Percentiles rank a stretch among this genome's conserved stretches.
phyloP scores from a whole-genome alignment of 2,888 invertebrate genomes.

The Bombylius major region DNA sequence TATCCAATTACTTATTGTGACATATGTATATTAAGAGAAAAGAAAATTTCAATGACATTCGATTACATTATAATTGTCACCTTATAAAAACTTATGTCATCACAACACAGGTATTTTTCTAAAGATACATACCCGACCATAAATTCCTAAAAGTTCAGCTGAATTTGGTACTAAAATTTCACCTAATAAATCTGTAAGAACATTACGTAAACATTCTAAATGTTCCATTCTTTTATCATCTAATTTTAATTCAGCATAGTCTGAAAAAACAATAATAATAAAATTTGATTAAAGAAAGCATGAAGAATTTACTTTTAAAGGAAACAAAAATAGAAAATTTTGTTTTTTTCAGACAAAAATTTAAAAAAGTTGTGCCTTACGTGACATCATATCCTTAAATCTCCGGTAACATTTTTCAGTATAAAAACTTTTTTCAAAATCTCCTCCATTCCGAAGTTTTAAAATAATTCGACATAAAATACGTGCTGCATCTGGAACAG shows the following conservation, averaged over 20 bases:
- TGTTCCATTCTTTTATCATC: conserved; percentile 67
- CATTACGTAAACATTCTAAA: conserved; percentile 56
- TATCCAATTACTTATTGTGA: too few species aligned
- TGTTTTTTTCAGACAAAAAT: neutral
- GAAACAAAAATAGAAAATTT: neutral
- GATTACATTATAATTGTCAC: too few species aligned
- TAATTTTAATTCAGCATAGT: conserved; percentile 66
- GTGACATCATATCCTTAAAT: conserved; percentile 83
- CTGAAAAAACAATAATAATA: conserved; percentile 39
- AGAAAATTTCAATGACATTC: too few species aligned
- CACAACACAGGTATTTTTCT: too few species aligned
- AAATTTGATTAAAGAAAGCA: neutral
- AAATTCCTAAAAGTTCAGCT: conserved; percentile 68
- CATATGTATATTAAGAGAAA: too few species aligned
- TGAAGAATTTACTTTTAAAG: too few species aligned
- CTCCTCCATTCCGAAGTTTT: conserved; percentile 49
- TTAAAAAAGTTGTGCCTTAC: conserved; percentile 43
- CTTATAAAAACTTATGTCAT: too few species aligned
- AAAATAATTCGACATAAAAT: conserved; percentile 62
- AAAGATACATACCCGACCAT: conserved; percentile 59
- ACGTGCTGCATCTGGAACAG: conserved; percentile 70
- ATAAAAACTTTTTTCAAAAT: conserved; percentile 53
- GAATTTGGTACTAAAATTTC: conserved; percentile 58
- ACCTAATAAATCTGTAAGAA: conserved; percentile 59
- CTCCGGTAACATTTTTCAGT: conserved; percentile 54